Evolutionary conservation across 1,140 invertebrate species (phyloP), one percentile per base, ranked within the genome.

Genomic region (Cydia splendana): DNA sequence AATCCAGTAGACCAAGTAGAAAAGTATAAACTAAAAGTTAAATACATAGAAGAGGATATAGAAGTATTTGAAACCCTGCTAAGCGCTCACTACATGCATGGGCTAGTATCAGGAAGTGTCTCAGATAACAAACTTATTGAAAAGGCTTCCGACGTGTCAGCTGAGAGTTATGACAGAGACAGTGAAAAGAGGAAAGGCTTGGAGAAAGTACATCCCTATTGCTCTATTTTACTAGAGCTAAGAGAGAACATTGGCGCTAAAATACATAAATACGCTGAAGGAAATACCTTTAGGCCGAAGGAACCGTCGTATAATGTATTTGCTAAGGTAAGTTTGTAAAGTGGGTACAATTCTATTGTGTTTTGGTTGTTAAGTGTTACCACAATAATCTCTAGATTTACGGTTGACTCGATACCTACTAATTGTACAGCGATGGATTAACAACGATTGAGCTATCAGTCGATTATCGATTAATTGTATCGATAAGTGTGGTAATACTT

Each of bases 1-100:
- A 91, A 84, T 77, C 81, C 87, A 3, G 95, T 98, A 18, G 97
- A 98, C 93, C 96, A 96, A 1, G 95, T 97, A 0, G 94, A 96
- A 67, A 97, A 97, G 85, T 94, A 95, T 53, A 90, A 94, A 1
- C 85, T 97, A 0, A 96, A 96, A 87, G 91, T 95, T 5, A 85
- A 94, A 65, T 96, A 97, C 76, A 88, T 95, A 12, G 86, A 94
- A 13, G 95, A 97, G 84, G 96, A 97, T 81, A 93, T 95, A 0
- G 79, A 88, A 74, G 88, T 87, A 80, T 89, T 91, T 65, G 88
- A 94, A 57, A 79, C 82, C 6, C 79, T 93, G 45, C 78, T 94
- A 4, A 87, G 88, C 18, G 84, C 81, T 5, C 92, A 92, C 78
- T 90, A 93, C 65, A 81, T 93, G 30, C 87, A 93, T 30, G 89